Evolutionary conservation across 2,797 vertebrate species (phyloP).

Genomic region (Crypturellus tataupa): DNA sequence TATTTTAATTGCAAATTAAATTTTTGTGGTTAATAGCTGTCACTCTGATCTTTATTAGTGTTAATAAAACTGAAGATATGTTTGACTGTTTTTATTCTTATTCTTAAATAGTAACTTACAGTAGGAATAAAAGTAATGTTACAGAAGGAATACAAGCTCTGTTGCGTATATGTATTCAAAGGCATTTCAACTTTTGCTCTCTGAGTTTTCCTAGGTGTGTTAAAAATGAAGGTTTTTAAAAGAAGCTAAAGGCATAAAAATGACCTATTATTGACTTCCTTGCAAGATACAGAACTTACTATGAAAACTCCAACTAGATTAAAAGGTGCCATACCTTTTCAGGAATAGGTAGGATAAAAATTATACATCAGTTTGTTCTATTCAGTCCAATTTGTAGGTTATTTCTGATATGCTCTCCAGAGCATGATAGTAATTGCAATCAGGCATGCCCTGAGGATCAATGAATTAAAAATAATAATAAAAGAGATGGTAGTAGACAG

Average conservation of each 20-base stretch:
- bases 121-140: neutral
- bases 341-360: neutral
- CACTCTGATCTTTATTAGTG: neutral
- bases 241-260: neutral
- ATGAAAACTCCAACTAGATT: neutral
- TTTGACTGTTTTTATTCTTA: neutral
- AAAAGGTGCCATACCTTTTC: neutral
- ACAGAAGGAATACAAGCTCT: neutral
- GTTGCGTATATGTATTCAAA: neutral
- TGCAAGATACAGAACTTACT: neutral
- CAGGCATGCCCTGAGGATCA: neutral
- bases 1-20: constrained; percentile 13
- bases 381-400: neutral
- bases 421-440: neutral
- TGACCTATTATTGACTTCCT: neutral
- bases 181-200: neutral
- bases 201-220: neutral
- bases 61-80: neutral
- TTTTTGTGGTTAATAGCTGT: neutral
- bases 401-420: neutral
- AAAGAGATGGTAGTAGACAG: neutral
- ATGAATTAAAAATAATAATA: neutral
- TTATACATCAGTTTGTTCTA: neutral
- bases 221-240: neutral
- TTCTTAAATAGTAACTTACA: neutral